A percentile compares a stretch with the other conserved stretches of the same genome.
Evolutionary conservation across 2,797 vertebrate species (phyloP).

Genomic region (Sebastolobus altivelis): DNA sequence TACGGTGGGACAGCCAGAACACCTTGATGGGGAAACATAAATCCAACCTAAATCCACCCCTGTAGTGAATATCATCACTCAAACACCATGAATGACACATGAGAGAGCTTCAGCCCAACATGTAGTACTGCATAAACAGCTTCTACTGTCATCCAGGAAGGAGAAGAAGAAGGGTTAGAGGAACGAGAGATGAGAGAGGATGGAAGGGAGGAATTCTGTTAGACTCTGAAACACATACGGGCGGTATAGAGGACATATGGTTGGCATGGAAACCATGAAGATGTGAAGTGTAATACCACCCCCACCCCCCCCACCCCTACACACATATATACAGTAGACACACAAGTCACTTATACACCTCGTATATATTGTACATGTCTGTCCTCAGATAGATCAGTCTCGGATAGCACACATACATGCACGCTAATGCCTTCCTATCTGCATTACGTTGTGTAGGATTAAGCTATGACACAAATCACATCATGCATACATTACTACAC

Average conservation of each 20-base stretch:
- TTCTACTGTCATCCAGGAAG: background rate
- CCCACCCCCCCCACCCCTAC: background rate
- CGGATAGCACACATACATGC: background rate
- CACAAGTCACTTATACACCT: constrained; percentile 2
- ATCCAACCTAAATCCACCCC: background rate
- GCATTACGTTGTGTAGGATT: constrained; percentile 29
- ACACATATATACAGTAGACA: background rate
- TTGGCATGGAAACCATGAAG: constrained; percentile 59
- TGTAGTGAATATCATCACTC: background rate
- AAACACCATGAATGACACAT: background rate
- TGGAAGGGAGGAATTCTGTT: constrained; percentile 3
- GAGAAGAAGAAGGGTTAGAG: background rate
- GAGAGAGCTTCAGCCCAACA: background rate
- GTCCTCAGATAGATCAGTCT: constrained; percentile 27
- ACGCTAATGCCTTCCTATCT: constrained; percentile 20
- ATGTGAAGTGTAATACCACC: background rate
- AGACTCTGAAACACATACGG: constrained; percentile 10
- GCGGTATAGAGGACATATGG: constrained; percentile 35
- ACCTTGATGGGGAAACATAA: background rate
- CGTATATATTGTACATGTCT: constrained; percentile 16
- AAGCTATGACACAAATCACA: constrained; percentile 37
- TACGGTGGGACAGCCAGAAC: background rate
- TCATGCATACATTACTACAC: constrained; percentile 25
- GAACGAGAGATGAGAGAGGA: background rate
- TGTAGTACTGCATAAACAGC: background rate